Base-by-base conservation (phyloP, 2,797 vertebrate genomes). In the Molossus molossus region DNA sequence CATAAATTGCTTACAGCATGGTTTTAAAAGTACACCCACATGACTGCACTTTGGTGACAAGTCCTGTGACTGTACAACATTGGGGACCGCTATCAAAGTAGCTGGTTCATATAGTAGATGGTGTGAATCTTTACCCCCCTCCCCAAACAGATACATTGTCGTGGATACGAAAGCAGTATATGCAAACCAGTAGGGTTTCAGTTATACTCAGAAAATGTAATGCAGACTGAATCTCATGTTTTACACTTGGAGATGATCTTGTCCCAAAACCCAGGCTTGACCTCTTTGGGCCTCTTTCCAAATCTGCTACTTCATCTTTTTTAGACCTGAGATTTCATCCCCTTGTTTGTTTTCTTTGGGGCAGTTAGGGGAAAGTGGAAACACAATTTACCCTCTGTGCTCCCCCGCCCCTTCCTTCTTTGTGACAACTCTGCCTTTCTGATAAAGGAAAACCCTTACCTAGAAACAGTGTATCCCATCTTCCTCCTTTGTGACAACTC, bases 311-410 rank as follows among this genome's bases (percentile, higher is more conserved):
- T 1, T 67, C 85, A 29, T 86, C 37, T 82, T 9, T 82, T 55
- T 83, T 76, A 50, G 48, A 20, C 50, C 37, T 37, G 50, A 18
- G 45, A 18, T 53, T 94, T 64, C 65, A 73, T 55, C 55, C 93
- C 18, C 37, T 57, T 76, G 50, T 75, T 81, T 90, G 27, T 73
- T 82, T 93, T 76, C 33, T 87, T 95, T 70, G 33, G 40, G 80
- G 72, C 55, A n/a, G 11, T 70, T 75, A 8, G n/a, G 45, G 64
- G 23, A 55, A 94, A 81, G 65, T 90, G 77, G 76, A 94, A 87
- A 81, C 20, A 37, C 40, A 37, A 0, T 77, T 87, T 69, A 58
- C 21, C 45, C 13, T 91, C 37, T 75, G 72, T n/a, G 11, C 67
- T 33, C 75, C 21, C 70, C 45, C 11, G 3, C 70, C 29, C 29